Evolutionary conservation across 2,113 vertebrate species (phyloP).

Genomic region (Epinephelus cyanopodus): DNA sequence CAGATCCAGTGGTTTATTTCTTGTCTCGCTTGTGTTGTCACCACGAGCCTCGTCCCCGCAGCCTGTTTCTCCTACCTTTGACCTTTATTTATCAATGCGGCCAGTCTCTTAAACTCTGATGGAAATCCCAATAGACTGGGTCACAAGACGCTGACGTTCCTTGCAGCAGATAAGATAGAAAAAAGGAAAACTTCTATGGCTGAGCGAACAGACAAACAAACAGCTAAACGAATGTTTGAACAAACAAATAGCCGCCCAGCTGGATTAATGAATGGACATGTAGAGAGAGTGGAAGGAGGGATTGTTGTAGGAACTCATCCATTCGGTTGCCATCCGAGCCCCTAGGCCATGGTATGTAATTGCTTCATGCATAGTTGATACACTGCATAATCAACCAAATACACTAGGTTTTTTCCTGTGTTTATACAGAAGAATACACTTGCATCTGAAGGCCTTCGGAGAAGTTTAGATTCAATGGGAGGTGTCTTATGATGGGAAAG

Average conservation of each 20-base stretch:
- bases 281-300: conserved; percentile 43
- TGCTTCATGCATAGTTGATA: conserved; percentile 83
- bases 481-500: conserved; percentile 36
- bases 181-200: conserved; percentile 17
- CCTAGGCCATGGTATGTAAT: conserved; percentile 68
- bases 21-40: conserved; percentile 55
- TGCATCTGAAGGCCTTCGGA: conserved; percentile 27
- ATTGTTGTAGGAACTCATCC: conserved; percentile 61
- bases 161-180: conserved; percentile 6
- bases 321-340: conserved; percentile 68
- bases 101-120: conserved; percentile 33
- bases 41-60: conserved; percentile 25
- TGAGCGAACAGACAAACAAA: conserved; percentile 64
- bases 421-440: conserved; percentile 45
- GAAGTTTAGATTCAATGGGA: conserved; percentile 41
- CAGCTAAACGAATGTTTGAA: conserved; percentile 72
- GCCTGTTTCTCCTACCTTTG: conserved; percentile 61
- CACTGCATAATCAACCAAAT: conserved; percentile 77
- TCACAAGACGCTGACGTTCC: conserved; percentile 37
- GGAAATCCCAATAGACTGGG: conserved; percentile 49
- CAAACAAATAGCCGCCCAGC: conserved; percentile 63
- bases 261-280: conserved; percentile 73
- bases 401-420: conserved; percentile 43
- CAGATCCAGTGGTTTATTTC: conserved; percentile 65
- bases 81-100: conserved; percentile 66